These are phyloP conservation scores for Jacana jacana DNA, from an alignment of 2,113 vertebrate genomes.

Conservation along the genomic window DNA sequence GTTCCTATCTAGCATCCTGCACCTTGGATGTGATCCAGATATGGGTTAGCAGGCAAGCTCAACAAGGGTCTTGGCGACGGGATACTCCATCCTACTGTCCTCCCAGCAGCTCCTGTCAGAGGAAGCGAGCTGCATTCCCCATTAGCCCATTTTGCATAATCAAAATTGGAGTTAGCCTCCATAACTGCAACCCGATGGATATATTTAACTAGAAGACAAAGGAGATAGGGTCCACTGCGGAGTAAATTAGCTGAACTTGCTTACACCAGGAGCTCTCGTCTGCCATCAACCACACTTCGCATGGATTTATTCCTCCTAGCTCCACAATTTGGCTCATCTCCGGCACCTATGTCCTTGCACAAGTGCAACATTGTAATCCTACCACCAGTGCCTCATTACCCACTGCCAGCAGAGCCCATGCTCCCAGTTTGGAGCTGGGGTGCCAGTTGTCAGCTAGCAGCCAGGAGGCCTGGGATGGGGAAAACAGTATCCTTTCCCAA, in stretches of 20 bases:
- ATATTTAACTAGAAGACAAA: conserved; percentile 38
- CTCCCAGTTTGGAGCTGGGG: accelerated
- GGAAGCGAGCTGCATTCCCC: neutral
- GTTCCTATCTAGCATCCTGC: accelerated
- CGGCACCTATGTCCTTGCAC: neutral
- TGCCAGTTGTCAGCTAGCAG: accelerated
- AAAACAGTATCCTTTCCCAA: neutral
- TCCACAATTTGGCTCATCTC: neutral
- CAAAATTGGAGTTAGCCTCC: neutral
- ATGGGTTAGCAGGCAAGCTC: neutral
- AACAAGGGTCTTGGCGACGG: neutral
- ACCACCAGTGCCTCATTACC: neutral
- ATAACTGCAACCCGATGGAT: neutral
- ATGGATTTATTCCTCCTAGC: neutral
- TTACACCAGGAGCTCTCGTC: accelerated
- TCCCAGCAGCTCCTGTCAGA: accelerated
- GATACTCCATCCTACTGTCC: neutral
- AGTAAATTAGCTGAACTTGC: conserved; percentile 9
- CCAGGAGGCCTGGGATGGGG: neutral
- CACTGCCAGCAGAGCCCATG: accelerated
- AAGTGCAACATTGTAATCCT: neutral
- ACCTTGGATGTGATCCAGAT: neutral
- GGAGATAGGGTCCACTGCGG: neutral
- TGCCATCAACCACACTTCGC: neutral
- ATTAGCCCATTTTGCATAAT: neutral